Base-by-base conservation (phyloP, 2,888 invertebrate genomes). In the Herminia tarsipennalis region DNA sequence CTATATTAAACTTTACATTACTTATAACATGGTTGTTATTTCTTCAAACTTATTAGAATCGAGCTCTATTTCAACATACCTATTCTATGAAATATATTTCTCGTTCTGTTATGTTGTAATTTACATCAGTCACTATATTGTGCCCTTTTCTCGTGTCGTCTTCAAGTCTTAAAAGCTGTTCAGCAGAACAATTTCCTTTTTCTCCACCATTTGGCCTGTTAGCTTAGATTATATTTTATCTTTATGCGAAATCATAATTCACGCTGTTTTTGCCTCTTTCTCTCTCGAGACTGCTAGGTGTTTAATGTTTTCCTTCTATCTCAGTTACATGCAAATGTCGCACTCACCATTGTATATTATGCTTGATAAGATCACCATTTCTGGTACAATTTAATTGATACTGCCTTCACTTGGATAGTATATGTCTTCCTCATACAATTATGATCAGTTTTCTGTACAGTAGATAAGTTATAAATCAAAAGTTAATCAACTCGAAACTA, bases 201-300 rank as follows among this genome's bases (percentile, higher is more conserved):
- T 87, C 85, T 82, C 70, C 77, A 68, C 81, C 83, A 83, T 88
- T 89, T 86, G 83, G 81, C 83, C 77, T 79, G 83, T 79, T 81
- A 76, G 83, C 86, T 86, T 85, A 86, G 84, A 84, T 86, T 88
- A 83, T 89, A 85, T 87, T 87, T 88, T 89, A 89, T 88, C 87
- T 88, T 88, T 86, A 88, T 86, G 86, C 73, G 86, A 85, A 87
- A 88, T 88, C 89, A 86, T 88, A 88, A 86, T 86, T 88, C 88
- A 87, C 86, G 71, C 78, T 83, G 81, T 86, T 88, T 84, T 85
- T 86, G 83, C 81, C 76, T 71, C 67, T 77, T 77, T 75, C 76
- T 68, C 71, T 60, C 63, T 63, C 66, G 70, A 78, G 72, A 71
- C 77, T 80, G 76, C 81, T 81, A 80, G 79, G 79, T 85, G 81